Conservation (phyloP, 2,113 vertebrate species). For the Dascyllus trimaculatus region DNA sequence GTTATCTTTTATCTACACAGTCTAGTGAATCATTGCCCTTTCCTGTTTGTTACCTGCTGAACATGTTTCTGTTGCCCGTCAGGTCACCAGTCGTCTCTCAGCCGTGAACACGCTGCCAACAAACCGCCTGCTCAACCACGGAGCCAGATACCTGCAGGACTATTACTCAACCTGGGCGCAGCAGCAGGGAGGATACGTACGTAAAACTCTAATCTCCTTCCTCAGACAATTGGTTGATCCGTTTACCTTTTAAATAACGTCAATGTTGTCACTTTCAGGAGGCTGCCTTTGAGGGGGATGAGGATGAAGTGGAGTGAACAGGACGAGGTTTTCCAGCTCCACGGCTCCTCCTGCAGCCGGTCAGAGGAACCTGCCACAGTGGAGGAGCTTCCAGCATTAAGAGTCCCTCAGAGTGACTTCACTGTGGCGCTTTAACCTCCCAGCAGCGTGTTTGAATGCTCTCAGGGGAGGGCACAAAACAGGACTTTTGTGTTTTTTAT, state of each 20-base stretch:
- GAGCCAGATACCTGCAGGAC: slow-evolving; percentile 86
- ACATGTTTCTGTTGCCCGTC: background rate
- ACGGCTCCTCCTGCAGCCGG: background rate
- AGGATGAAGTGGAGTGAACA: slow-evolving; percentile 66
- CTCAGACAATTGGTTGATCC: background rate
- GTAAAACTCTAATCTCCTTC: slow-evolving; percentile 34
- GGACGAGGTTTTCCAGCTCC: background rate
- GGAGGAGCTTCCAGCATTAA: too few relatives aligned
- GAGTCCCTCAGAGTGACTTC: too few relatives aligned
- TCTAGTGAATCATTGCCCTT: too few relatives aligned
- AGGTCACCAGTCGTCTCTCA: slow-evolving; percentile 83
- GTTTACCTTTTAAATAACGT: background rate
- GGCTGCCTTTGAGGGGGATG: slow-evolving; percentile 52
- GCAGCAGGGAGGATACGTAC: slow-evolving; percentile 88
- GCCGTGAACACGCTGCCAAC: slow-evolving; percentile 83
- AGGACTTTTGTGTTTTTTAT: too few relatives aligned
- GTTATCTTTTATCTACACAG: too few relatives aligned
- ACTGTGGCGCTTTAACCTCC: too few relatives aligned
- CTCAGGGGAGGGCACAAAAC: too few relatives aligned
- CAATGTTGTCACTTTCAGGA: slow-evolving; percentile 52
- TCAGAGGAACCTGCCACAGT: background rate
- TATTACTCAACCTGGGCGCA: slow-evolving; percentile 85
- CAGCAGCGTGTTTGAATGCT: too few relatives aligned
- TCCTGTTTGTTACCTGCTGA: background rate
- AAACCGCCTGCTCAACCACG: slow-evolving; percentile 85